Conservation (phyloP, 2,888 invertebrate species). For the Malthinus seriepunctatus region DNA sequence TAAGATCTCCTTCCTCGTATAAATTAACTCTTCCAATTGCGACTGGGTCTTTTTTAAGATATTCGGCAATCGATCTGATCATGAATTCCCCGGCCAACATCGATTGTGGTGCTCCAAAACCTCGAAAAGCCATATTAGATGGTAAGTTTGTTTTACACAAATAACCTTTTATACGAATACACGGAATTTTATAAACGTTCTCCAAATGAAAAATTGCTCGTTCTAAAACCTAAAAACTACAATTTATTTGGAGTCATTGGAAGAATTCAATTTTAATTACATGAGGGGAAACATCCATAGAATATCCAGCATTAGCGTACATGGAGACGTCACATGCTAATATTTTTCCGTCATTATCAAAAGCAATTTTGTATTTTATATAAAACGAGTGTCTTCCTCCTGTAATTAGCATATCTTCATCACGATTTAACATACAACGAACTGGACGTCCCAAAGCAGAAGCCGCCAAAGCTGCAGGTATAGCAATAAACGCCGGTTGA, state of each 20-base stretch:
- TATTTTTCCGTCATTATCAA: slow-evolving; percentile 74
- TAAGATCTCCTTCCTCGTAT: slow-evolving; percentile 75
- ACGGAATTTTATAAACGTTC: slow-evolving; percentile 82
- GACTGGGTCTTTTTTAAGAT: slow-evolving; percentile 65
- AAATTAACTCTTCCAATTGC: slow-evolving; percentile 77
- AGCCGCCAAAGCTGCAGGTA: slow-evolving; percentile 83
- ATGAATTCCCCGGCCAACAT: slow-evolving; percentile 85
- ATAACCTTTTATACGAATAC: slow-evolving; percentile 70
- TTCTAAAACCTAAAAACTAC: slow-evolving; percentile 69
- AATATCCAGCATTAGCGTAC: slow-evolving; percentile 83
- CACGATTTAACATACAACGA: slow-evolving; percentile 86
- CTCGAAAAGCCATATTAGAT: slow-evolving; percentile 92
- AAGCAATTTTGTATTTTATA: slow-evolving; percentile 82
- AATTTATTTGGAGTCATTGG: not conserved
- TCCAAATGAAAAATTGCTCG: slow-evolving; percentile 82
- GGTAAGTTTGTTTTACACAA: slow-evolving; percentile 88
- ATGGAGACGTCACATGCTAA: slow-evolving; percentile 72
- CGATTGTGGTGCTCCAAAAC: slow-evolving; percentile 90
- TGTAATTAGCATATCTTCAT: slow-evolving; percentile 91
- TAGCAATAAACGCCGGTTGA: slow-evolving; percentile 65
- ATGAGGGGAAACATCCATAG: slow-evolving; percentile 73
- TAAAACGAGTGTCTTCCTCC: slow-evolving; percentile 91
- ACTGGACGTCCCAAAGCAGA: slow-evolving; percentile 77
- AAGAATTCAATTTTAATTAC: not conserved
- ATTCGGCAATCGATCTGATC: slow-evolving; percentile 74